phyloP scores from a whole-genome alignment of 2,797 vertebrate species.

The Emys orbicularis region DNA sequence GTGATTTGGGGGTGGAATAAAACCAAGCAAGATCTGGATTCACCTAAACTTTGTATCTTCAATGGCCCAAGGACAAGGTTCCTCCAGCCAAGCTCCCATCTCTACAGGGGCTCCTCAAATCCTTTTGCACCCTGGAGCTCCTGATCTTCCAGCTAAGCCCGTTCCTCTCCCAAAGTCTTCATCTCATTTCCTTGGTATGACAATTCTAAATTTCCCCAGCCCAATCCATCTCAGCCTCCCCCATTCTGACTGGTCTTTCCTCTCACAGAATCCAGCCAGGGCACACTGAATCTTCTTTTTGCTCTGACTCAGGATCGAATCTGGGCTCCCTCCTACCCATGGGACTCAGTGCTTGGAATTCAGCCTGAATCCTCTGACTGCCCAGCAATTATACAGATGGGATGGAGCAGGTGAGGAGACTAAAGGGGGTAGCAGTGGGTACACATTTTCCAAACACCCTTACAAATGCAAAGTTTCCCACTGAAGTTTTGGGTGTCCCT shows the following conservation, averaged over 20 bases:
- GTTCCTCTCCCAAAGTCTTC: background rate
- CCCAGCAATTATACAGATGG: background rate
- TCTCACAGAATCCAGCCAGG: background rate
- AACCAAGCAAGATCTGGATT: background rate
- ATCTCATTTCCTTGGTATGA: background rate
- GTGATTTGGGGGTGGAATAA: background rate
- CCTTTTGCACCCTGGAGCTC: background rate
- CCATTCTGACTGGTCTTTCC: accelerated
- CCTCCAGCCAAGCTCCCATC: background rate
- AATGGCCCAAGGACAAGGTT: background rate
- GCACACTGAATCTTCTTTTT: background rate
- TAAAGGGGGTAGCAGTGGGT: background rate
- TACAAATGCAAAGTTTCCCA: conserved; percentile 52
- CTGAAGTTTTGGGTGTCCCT: conserved; percentile 45
- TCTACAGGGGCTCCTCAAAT: accelerated
- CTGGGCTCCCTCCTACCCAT: background rate
- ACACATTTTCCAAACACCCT: conserved; percentile 25
- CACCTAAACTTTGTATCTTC: background rate
- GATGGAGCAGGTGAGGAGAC: background rate
- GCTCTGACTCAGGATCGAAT: background rate
- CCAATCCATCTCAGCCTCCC: background rate
- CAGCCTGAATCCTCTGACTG: background rate
- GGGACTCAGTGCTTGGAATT: background rate
- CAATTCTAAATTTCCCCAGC: background rate
- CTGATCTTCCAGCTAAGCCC: background rate